Percentiles rank a stretch among this genome's conserved stretches.
Evolutionary conservation across 2,797 vertebrate species (phyloP).

Genomic region (Pitangus sulphuratus): DNA sequence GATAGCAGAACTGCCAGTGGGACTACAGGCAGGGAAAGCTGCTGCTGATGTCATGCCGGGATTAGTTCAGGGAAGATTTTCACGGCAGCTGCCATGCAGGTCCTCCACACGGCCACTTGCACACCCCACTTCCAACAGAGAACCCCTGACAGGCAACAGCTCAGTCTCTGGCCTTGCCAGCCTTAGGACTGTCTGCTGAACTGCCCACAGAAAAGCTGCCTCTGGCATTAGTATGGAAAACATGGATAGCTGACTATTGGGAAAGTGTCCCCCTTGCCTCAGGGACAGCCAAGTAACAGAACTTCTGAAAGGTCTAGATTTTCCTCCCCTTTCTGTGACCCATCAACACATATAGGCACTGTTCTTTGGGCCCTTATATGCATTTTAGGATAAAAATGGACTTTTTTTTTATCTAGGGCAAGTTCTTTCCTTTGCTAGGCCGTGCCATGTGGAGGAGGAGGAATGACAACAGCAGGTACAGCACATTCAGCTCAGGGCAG

Average conservation of each 20-base stretch:
- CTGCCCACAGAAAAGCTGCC: background rate
- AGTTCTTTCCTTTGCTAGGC: conserved; percentile 10
- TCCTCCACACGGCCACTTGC: background rate
- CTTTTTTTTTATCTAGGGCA: background rate
- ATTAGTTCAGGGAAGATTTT: background rate
- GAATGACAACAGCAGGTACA: conserved; percentile 53
- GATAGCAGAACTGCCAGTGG: accelerated
- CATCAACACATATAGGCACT: background rate
- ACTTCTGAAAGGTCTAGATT: background rate
- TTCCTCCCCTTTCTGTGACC: background rate
- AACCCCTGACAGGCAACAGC: background rate
- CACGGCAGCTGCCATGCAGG: background rate
- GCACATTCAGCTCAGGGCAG: conserved; percentile 34
- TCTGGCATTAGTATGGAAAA: background rate
- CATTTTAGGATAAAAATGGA: conserved; percentile 10
- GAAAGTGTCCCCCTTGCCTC: background rate
- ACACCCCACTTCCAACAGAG: background rate
- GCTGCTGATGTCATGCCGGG: background rate
- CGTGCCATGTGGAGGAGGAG: background rate
- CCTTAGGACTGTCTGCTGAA: background rate
- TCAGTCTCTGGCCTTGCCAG: background rate
- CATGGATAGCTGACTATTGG: background rate
- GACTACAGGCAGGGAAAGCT: background rate
- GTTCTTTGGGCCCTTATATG: background rate
- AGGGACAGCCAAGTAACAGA: background rate